Evolutionary conservation across 2,113 vertebrate species (phyloP).

Genomic region (Phalacrocorax pelagicus): DNA sequence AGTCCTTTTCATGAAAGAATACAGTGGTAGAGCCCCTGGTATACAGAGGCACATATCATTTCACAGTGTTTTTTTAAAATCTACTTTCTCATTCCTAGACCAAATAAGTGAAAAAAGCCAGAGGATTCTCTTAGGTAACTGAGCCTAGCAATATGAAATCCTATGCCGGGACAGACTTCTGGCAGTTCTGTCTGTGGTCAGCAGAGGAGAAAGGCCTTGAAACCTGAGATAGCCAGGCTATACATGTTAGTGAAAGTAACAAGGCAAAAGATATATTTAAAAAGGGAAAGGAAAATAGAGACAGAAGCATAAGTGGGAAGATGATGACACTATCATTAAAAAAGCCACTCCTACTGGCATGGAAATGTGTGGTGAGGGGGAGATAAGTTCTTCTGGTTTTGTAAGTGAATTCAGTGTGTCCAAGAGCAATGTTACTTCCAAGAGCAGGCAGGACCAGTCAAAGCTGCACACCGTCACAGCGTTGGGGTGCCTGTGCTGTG

Average conservation of each 20-base stretch:
- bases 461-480: not conserved
- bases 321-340: not conserved
- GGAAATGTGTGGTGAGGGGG: not conserved
- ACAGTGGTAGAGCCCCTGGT: not conserved
- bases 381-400: not conserved
- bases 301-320: not conserved
- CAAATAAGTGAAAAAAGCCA: not conserved
- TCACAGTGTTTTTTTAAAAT: not conserved
- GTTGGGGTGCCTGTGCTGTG: not conserved
- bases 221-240: not conserved
- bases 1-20: not conserved
- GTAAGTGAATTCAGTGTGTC: not conserved
- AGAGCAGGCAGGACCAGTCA: not conserved
- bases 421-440: not conserved
- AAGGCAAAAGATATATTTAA: not conserved
- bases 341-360: not conserved
- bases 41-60: not conserved
- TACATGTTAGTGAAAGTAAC: not conserved
- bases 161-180: not conserved
- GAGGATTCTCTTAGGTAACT: not conserved
- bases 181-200: not conserved
- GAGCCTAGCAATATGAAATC: not conserved
- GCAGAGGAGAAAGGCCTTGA: not conserved
- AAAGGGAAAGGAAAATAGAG: not conserved
- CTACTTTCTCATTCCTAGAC: not conserved